A percentile compares a stretch with the other conserved stretches of the same genome.
Conservation (phyloP, 2,888 invertebrate species). For the Thumatha senex region DNA sequence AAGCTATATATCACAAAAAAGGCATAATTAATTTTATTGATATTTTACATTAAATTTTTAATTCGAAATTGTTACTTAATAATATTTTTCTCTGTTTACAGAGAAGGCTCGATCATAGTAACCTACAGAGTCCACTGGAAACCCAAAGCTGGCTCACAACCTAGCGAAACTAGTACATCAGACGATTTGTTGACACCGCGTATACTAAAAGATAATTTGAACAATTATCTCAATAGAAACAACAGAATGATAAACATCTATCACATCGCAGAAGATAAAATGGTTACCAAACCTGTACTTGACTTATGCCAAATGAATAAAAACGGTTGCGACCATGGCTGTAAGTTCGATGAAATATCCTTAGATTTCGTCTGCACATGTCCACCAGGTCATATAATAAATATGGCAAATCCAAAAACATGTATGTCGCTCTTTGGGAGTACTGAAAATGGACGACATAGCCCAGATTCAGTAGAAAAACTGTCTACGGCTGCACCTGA, state of each 20-base stretch:
- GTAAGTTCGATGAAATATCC: conserved; percentile 85
- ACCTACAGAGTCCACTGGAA: conserved; percentile 87
- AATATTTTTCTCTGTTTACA: conserved; percentile 50
- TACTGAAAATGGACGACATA: conserved; percentile 26
- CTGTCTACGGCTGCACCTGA: not conserved
- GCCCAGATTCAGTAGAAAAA: not conserved
- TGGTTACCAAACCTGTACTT: conserved; percentile 71
- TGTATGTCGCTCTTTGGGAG: conserved; percentile 66
- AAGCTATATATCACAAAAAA: no score
- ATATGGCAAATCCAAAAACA: conserved; percentile 65
- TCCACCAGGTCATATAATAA: conserved; percentile 75
- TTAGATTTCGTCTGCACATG: conserved; percentile 87
- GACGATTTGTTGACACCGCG: conserved; percentile 78
- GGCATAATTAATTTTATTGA: no score
- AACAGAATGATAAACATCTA: conserved; percentile 80
- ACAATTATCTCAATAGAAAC: conserved; percentile 73
- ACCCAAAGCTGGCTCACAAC: conserved; percentile 58
- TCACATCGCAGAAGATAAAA: conserved; percentile 75
- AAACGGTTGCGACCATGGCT: conserved; percentile 86
- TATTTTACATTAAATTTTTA: no score
- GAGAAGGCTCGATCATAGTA: conserved; percentile 86
- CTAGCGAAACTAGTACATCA: conserved; percentile 14
- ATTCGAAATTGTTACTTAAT: no score
- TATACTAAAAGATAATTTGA: conserved; percentile 72
- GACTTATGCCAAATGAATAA: conserved; percentile 87